A percentile compares a stretch with the other conserved stretches of the same genome.
Conservation (phyloP, 2,113 vertebrate species). For the Fulmarus glacialis region DNA sequence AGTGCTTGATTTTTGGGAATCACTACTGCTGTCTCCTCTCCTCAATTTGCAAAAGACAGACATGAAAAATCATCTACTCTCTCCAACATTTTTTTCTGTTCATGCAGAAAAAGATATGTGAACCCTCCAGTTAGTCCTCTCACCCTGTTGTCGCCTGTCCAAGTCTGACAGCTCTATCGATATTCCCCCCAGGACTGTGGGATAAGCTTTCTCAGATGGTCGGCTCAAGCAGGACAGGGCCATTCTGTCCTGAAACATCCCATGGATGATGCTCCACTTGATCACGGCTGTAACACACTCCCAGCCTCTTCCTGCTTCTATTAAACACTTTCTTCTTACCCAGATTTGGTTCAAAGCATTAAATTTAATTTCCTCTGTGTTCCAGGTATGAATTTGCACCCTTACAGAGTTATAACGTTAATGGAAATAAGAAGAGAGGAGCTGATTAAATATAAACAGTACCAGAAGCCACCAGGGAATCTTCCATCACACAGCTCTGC, state of each 20-base stretch:
- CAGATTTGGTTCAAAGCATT: neutral
- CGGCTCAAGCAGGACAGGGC: neutral
- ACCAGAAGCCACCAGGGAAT: neutral
- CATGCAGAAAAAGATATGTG: neutral
- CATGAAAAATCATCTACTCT: neutral
- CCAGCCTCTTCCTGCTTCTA: neutral
- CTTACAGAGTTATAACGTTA: neutral
- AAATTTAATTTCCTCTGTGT: neutral
- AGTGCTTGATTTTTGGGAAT: neutral
- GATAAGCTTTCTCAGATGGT: neutral
- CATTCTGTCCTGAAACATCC: neutral
- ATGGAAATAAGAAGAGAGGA: neutral
- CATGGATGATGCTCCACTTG: neutral
- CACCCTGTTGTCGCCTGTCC: neutral
- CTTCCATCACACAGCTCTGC: neutral
- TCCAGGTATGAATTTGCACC: constrained; percentile 5
- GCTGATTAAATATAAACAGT: constrained; percentile 12
- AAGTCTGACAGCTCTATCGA: neutral
- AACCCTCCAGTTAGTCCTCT: neutral
- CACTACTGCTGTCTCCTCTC: neutral
- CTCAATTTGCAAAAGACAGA: neutral
- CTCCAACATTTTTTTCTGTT: neutral
- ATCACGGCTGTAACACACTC: neutral
- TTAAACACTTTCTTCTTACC: neutral
- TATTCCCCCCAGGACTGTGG: neutral